phyloP scores from a whole-genome alignment of 2,113 vertebrate genomes.

The Beaufortia kweichowensis region DNA sequence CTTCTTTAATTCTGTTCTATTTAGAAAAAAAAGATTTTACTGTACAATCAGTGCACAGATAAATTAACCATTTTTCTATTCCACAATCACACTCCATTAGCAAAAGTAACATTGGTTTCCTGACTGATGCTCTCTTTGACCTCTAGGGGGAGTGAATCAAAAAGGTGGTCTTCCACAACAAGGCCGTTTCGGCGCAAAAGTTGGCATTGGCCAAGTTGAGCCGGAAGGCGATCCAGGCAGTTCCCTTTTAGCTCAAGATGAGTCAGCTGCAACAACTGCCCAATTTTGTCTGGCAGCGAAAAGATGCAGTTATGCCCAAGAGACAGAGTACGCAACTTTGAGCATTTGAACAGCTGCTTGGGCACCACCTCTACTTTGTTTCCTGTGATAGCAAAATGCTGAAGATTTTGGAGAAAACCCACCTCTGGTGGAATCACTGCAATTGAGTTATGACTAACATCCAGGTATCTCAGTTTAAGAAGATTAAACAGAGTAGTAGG shows the following conservation, averaged over 20 bases:
- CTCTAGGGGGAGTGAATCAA: constrained; percentile 89
- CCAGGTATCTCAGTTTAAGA: constrained; percentile 92
- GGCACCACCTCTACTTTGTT: constrained; percentile 93
- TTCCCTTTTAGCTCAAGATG: constrained; percentile 96
- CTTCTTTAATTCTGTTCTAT: not conserved
- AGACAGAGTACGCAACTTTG: constrained; percentile 90
- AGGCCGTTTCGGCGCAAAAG: constrained; percentile 88
- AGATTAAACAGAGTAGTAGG: constrained; percentile 88
- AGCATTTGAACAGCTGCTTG: constrained; percentile 94
- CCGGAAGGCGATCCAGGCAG: constrained; percentile 90
- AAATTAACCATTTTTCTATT: not conserved
- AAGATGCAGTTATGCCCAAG: constrained; percentile 91
- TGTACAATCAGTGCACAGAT: not conserved
- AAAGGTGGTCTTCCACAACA: constrained; percentile 93
- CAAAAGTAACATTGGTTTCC: constrained; percentile 82
- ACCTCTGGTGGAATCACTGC: constrained; percentile 84
- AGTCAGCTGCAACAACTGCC: constrained; percentile 88
- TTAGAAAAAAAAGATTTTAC: not conserved
- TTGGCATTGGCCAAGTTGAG: constrained; percentile 85
- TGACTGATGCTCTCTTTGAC: constrained; percentile 93
- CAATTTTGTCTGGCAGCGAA: constrained; percentile 86
- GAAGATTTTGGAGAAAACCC: constrained; percentile 91
- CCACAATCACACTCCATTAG: constrained; percentile 82
- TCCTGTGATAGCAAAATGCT: constrained; percentile 89
- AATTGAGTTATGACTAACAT: constrained; percentile 92